Evolutionary conservation across 1,140 invertebrate genomes (phyloP), one percentile per base, ranked within the genome.

Genomic region (Bombus pascuorum): DNA sequence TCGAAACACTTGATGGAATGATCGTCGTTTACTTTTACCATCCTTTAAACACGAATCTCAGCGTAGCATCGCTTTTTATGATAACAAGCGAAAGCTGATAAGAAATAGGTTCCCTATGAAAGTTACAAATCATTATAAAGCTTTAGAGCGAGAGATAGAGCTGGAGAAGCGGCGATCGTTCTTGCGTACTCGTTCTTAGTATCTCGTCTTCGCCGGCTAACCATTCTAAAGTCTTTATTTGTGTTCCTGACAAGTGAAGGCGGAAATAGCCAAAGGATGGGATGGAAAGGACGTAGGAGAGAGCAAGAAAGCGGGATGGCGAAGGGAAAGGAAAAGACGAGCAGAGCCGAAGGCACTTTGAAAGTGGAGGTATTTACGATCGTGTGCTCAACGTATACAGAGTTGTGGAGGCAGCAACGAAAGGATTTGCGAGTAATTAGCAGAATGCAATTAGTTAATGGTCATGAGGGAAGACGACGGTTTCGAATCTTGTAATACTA

Each of bases 381-480:
- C 86, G 87, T 88, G 84, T 86, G 86, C 83, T 81, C 28, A 68
- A 70, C 66, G 85, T 82, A 88, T 82, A 90, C 85, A 85, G 57
- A 90, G 77, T 81, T 75, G 81, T 28, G 87, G 68, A 88, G 70
- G 77, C 71, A 81, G 88, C 57, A 76, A 85, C 81, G 89, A 42
- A 91, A 87, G 83, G 90, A 90, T 91, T 91, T 87, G 81, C 79
- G 82, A 91, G 86, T 91, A 91, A 91, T 91, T 91, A 91, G 88
- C 76, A 87, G 79, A 89, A 91, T 91, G 87, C 87, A 91, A 91
- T 91, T 91, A 91, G 86, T 91, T 91, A 91, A 91, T 91, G 90
- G 90, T 86, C 85, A 89, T 88, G 85, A 80, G 72, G 81, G 71
- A 75, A 81, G 73, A 74, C 81, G 83, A 83, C 73, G 78, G 53